Percentiles rank a stretch among this genome's conserved stretches.
Conservation (phyloP, 2,113 vertebrate species). For the Micromys minutus region DNA sequence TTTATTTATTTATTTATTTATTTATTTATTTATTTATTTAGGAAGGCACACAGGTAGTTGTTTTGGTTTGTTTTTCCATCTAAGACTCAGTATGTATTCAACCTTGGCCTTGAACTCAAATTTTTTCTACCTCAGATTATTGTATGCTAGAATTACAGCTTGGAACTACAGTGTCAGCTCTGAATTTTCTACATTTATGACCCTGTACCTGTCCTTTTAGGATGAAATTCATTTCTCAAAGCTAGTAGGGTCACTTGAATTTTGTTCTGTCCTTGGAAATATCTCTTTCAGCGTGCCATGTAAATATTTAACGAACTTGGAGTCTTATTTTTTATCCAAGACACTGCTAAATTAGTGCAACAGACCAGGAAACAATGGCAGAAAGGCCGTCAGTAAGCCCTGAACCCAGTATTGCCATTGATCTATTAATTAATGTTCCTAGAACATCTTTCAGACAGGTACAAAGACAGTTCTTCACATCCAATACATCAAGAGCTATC, state of each 20-base stretch:
- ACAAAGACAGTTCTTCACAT: not conserved
- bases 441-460: not conserved
- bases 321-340: slow-evolving; percentile 7
- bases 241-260: not conserved
- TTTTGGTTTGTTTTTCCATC: not conserved
- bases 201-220: not conserved
- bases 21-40: not conserved
- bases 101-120: not conserved
- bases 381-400: not conserved
- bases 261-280: slow-evolving; percentile 31
- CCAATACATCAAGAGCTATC: not conserved
- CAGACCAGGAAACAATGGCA: not conserved
- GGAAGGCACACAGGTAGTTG: not conserved
- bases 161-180: not conserved
- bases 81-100: not conserved
- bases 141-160: not conserved
- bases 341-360: not conserved
- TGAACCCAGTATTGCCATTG: not conserved
- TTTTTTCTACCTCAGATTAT: not conserved
- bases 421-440: slow-evolving; percentile 40
- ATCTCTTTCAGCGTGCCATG: not conserved
- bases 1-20: not conserved
- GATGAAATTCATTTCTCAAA: not conserved
- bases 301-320: slow-evolving; percentile 21
- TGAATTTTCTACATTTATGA: not conserved